Evolutionary conservation across 2,113 vertebrate genomes (phyloP), one percentile per base, ranked within the genome.

Genomic region (Sitta europaea): DNA sequence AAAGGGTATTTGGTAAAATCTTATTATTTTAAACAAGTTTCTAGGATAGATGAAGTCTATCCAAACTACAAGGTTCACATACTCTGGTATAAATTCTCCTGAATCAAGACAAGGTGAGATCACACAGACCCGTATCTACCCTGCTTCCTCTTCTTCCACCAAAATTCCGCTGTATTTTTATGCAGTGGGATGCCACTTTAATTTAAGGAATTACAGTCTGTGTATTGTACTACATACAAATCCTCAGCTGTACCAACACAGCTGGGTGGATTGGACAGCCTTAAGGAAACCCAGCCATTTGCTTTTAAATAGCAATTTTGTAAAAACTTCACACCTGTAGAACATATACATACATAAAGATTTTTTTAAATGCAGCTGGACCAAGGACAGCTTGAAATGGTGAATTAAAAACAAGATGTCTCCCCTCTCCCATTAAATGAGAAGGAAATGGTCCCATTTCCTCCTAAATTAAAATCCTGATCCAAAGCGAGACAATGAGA

Each of bases 291-390:
- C 4, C 17, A 84, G 24, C 6, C 43, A 65, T 21, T 51, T 14
- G 18, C 28, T 85, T 72, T 51, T 13, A 31, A 85, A 53, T 6
- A 43, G 28, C 10, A 51, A 53, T 72, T 35, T 3, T 29, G 20
- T 51, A 40, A 65, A 27, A 82, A 42, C 2, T 54, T 66, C 12
- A 72, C 28, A 61, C 3, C 5, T 33, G 5, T 72, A 54, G 12
- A 82, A 75, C 23, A 51, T 36, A 68, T 0, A 61, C 0, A 42
- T n/a, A 42, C 0, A 2, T 42, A 31, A 62, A 55, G 24, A 19
- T 24, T 51, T 67, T 68, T 67, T 22, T 8, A 33, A 66, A 83
- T 57, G 50, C 20, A 66, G 40, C 23, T 81, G 10, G 29, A 63
- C 5, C 47, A 59, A 77, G 8, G 23, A 31, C 3, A 73, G 15